Evolutionary conservation across 2,888 invertebrate genomes (phyloP), one percentile per base, ranked within the genome.

Genomic region (Diarsia brunnea): DNA sequence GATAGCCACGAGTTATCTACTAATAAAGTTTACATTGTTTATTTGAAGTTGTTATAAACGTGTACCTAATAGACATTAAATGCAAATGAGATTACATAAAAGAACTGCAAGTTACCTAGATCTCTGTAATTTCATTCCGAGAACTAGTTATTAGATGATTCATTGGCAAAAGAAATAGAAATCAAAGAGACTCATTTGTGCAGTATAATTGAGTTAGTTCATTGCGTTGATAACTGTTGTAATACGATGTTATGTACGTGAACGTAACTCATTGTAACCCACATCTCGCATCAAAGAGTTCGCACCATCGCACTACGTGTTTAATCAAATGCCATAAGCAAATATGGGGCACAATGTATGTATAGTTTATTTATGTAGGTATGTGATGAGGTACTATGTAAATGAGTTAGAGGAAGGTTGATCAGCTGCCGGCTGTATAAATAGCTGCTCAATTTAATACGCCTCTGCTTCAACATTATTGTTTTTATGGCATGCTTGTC

Each of bases 401-500:
- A 93, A 93, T 93, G 84, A 89, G 86, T 84, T 87, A 77, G 83
- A 88, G 86, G 89, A 89, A 92, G 91, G 91, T 89, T 92, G 92
- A 92, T 93, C 92, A 91, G 91, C 89, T 90, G 89, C 88, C 91
- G 88, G 89, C 92, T 93, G 93, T 89, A 90, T 92, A 93, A 93
- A 94, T 92, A 92, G 82, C 84, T 81, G 86, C 85, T 82, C 84
- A 83, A 87, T 89, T 89, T 84, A 86, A 82, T 84, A 90, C 90
- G 89, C 89, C 90, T 88, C 83, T 81, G 78, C 88, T 73, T 78
- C 85, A 84, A 73, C 87, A 89, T 91, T 91, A 89, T 91, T 91
- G 89, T 90, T 80, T 79, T 82, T 63, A 60, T 73, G 68, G 73
- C 61, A 74, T 73, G 61, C 61, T 67, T 60, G 53, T 88, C 83